Percentiles rank a stretch among this genome's conserved stretches.
Evolutionary conservation across 1,140 invertebrate species (phyloP).

Genomic region (Aplysia californica): DNA sequence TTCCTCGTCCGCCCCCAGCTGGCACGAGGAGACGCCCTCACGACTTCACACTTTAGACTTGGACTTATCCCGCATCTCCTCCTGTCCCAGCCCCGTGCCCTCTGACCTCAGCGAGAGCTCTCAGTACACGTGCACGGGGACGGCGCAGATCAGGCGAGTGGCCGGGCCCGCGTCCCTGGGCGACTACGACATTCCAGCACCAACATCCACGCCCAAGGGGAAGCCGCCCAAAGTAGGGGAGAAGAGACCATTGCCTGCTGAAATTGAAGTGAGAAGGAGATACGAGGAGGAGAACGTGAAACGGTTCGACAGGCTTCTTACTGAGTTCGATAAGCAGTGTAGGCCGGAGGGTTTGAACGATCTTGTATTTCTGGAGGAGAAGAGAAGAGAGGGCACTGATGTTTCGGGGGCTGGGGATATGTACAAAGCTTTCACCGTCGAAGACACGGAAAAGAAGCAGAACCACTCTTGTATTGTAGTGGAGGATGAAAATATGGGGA

Average conservation of each 20-base stretch:
- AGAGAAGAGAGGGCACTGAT: background rate
- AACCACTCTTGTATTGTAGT: constrained; percentile 29
- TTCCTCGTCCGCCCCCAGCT: too few relatives aligned
- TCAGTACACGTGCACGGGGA: constrained; percentile 22
- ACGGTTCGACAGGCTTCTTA: constrained; percentile 4
- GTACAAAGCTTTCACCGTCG: constrained; percentile 28
- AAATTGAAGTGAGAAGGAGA: background rate
- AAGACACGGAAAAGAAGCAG: constrained; percentile 28
- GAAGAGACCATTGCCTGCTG: background rate
- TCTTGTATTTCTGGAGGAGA: background rate
- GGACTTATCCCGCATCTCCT: constrained; percentile 6
- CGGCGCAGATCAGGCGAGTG: constrained; percentile 23
- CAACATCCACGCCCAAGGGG: background rate
- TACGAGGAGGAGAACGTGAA: background rate
- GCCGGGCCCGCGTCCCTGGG: background rate
- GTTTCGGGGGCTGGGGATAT: background rate
- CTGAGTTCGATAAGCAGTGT: constrained; percentile 4
- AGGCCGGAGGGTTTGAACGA: too few relatives aligned
- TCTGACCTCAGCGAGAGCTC: constrained; percentile 30
- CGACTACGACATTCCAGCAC: background rate
- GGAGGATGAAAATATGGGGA: constrained; percentile 21
- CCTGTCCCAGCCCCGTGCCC: constrained; percentile 20
- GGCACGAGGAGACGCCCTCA: too few relatives aligned
- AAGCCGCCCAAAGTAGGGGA: too few relatives aligned
- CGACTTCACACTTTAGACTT: background rate